Conservation (phyloP, 2,797 vertebrate species). For the Hippocampus kuda region DNA sequence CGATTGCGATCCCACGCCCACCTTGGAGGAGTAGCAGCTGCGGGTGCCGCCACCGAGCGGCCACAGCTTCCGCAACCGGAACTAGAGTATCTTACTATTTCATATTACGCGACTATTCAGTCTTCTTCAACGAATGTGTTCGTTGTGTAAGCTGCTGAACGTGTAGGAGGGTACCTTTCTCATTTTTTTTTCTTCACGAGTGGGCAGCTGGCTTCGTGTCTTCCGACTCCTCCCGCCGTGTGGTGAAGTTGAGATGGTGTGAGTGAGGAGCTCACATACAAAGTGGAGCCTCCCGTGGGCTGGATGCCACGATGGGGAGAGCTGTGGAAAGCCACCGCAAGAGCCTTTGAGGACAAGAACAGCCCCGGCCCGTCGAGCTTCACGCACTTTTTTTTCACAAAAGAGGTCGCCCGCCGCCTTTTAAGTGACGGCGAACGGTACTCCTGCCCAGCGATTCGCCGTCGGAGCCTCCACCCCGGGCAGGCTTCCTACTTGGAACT, state of each 20-base stretch:
- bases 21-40: conserved; percentile 22
- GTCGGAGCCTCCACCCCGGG: conserved; percentile 17
- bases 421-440: neutral
- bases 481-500: conserved; percentile 16
- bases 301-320: conserved; percentile 34
- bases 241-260: conserved; percentile 56
- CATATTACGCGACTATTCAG: neutral
- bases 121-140: neutral
- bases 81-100: neutral
- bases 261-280: conserved; percentile 41
- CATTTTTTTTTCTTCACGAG: neutral
- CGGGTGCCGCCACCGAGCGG: conserved; percentile 46
- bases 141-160: conserved; percentile 21
- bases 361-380: conserved; percentile 8
- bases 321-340: conserved; percentile 36
- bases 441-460: conserved; percentile 3
- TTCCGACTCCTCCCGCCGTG: conserved; percentile 55
- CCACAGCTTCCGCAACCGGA: conserved; percentile 6
- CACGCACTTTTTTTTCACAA: conserved; percentile 10
- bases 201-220: conserved; percentile 48
- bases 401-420: conserved; percentile 17
- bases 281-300: conserved; percentile 48
- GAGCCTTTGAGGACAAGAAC: conserved; percentile 17
- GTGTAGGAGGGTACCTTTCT: conserved; percentile 50
- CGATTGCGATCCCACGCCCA: conserved; percentile 12